Base-by-base conservation (phyloP, 2,797 vertebrate genomes). In the Champsocephalus gunnari region DNA sequence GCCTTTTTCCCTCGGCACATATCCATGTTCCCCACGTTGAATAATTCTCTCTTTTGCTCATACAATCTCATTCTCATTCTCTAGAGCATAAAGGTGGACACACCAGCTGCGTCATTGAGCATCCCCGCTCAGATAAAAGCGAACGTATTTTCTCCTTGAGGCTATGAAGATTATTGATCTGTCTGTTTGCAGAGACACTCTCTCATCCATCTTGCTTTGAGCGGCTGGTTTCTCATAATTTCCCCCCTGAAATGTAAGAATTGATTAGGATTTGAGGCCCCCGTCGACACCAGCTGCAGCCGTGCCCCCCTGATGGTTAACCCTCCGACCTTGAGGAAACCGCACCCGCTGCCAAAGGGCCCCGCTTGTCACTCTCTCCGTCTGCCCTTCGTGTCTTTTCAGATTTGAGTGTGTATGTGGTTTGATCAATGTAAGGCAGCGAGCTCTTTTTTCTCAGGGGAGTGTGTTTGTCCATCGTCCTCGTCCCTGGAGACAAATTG, bases 141-240 rank as follows among this genome's bases (percentile, higher is more conserved):
- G 88, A 92, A 89, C 81, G 34, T 80, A 54, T 87, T 91, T 90
- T 93, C 87, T 92, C 85, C 82, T 88, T 43, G 53, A 75, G 77
- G 91, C 87, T 88, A 80, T 93, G 91, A 90, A 93, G 93, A 90
- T 92, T 94, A 95, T 95, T 87, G 94, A 95, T 95, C 91, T 66
- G 82, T 90, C 83, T 92, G 89, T 93, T 94, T 89, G 90, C 87
- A 63, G 82, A 75, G 71, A 73, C 79, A 82, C 81, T 71, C 85
- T 87, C 83, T 90, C 93, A 92, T 94, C 92, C 80, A 79, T 94
- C 91, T 94, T 93, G 85, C 90, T 94, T 87, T 89, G 87, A 93
- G 87, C 54, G 32, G 66, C 75, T 53, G 57, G 85, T 90, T 89
- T 90, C 89, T 92, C 93, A 93, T 94, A 87, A 91, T 92, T 91